Evolutionary conservation across 2,113 vertebrate species (phyloP), one percentile per base, ranked within the genome.

Genomic region (Butastur rufipennis): DNA sequence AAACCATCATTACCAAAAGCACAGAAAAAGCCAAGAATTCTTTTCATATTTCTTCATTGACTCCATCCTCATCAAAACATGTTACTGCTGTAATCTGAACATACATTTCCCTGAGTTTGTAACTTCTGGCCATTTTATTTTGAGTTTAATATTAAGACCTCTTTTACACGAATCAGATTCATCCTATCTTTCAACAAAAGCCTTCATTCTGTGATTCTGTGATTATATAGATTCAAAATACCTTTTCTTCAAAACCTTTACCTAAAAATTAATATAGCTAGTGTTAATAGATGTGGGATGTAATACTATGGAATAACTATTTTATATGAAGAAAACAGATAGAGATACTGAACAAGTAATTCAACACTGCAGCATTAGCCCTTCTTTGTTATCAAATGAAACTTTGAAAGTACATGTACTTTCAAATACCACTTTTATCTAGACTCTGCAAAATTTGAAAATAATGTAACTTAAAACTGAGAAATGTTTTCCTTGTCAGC

Each of bases 401-500:
- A 88, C 26, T 40, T 81, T 68, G 43, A 71, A 81, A 87, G 87
- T 75, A 31, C 45, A 25, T 84, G 7, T 63, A 56, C 84, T 93
- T 74, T 68, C 52, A 94, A 86, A 84, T 9, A 26, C n/a, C 16
- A 47, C 72, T 55, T 50, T 48, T 86, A 72, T 82, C 40, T 91
- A 73, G 50, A 59, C 55, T 85, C 58, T 93, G 48, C 56, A 86
- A 90, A 97, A 97, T 92, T 58, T 59, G 83, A 86, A 65, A 86
- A 83, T 38, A 79, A 89, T 42, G 67, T 86, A 94, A 97, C 71
- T 94, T 87, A 52, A 87, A 83, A 81, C 70, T 42, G 58, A 92
- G 94, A 91, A 38, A 79, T 98, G 98, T 98, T 98, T 98, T 97
- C 90, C 95, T 96, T 96, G 93, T 98, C 98, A 98, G 97, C 97